These are phyloP conservation scores for Actenoides lindsayi DNA, from an alignment of 2,113 vertebrate genomes.

Conservation along the genomic window DNA sequence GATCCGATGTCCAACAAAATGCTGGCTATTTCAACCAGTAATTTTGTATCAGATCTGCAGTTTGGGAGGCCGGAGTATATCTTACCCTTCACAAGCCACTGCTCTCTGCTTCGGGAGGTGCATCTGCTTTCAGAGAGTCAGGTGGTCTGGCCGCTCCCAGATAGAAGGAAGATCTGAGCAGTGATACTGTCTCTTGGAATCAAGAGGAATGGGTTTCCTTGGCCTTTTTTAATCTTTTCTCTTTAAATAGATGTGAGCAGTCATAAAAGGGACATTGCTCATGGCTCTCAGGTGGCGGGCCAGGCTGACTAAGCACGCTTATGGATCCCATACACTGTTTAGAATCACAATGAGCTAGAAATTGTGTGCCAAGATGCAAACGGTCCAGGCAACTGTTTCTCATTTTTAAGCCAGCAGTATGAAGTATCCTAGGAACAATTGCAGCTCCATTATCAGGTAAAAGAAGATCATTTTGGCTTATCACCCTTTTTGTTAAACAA, in stretches of 20 bases:
- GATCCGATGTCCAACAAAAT: not conserved
- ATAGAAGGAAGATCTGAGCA: not conserved
- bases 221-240: not conserved
- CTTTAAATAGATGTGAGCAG: conserved; percentile 26
- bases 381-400: conserved; percentile 9
- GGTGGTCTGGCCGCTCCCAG: not conserved
- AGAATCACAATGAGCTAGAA: conserved; percentile 51
- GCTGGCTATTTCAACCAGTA: not conserved
- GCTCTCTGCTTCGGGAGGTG: not conserved
- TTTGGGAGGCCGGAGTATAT: not conserved
- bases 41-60: not conserved
- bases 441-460: not conserved
- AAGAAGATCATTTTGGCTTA: not conserved
- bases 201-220: conserved; percentile 5
- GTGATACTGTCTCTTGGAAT: not conserved
- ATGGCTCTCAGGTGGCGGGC: conserved; percentile 50
- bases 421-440: conserved; percentile 18
- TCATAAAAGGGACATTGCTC: conserved; percentile 18
- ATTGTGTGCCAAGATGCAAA: conserved; percentile 21
- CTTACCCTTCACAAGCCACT: not conserved
- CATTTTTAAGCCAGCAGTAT: conserved; percentile 33
- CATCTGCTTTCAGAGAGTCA: not conserved
- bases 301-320: conserved; percentile 60
- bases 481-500: not conserved
- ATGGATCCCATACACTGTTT: not conserved